Base-by-base conservation (phyloP, 2,113 vertebrate genomes). In the Amblyopsis rosae region DNA sequence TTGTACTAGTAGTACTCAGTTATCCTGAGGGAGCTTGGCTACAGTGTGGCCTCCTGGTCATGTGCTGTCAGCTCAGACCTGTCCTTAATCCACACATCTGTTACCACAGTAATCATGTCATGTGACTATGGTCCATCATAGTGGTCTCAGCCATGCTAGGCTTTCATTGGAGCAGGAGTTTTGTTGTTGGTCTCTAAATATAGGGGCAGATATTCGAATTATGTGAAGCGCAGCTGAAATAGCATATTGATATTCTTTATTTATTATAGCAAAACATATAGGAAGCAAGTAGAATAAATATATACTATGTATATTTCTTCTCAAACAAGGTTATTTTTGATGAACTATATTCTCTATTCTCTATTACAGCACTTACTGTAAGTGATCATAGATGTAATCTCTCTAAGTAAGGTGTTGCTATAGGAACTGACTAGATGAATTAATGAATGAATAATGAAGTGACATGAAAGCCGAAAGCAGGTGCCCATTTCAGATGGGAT, bases 51-150 rank as follows among this genome's bases (percentile, higher is more conserved):
- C 35, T 65, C 57, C 65, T 70, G 26, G 75, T 71, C 56, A 75
- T 69, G 63, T 15, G 9, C 67, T 1, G 68, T 71, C 62, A 65
- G 65, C 73, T 78, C 8, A 2, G 72, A 75, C 71, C 16, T 75
- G 82, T 56, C 71, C 59, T 59, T 86, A 86, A 90, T 91, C 87
- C 61, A 59, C 79, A 77, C 86, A 88, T 85, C 85, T 88, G 89
- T 78, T 70, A 59, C 72, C 73, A 69, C 59, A 82, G 81, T 84
- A 80, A 82, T 87, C 45, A 5, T 19, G 62, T 80, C 74, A 88
- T 65, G 57, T 86, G 76, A 80, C 77, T 6, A 11, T 58, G 12
- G 49, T 54, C 35, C 62, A 50, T 6, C 62, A 65, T 62, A 72
- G 66, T 50, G 26, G 70, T 11, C 12, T 19, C 45, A n/a, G 16